A percentile compares a stretch with the other conserved stretches of the same genome.
These are phyloP conservation scores for Arenaria interpres DNA, from an alignment of 2,113 vertebrate genomes.

Conservation along the genomic window DNA sequence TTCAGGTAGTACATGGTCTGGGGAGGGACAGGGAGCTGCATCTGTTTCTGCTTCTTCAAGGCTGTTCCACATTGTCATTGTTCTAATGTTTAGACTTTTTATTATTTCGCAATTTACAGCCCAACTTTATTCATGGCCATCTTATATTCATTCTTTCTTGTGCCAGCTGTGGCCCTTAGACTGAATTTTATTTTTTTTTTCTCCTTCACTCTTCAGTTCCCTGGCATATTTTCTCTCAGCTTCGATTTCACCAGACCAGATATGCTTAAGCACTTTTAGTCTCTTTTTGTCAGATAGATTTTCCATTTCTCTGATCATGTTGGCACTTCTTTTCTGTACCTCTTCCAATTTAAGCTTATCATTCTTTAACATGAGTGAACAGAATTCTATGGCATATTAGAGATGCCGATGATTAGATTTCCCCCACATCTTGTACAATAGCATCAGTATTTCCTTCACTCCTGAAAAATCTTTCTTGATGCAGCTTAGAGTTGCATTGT, in stretches of 20 bases:
- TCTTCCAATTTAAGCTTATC: conserved; percentile 48
- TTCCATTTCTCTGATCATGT: conserved; percentile 35
- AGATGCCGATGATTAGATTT: conserved; percentile 16
- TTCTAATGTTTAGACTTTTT: not conserved
- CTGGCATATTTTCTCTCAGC: not conserved
- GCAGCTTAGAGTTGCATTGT: not conserved
- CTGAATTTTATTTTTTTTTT: not conserved
- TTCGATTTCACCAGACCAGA: conserved; percentile 8
- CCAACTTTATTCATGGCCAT: not conserved
- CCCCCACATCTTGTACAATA: not conserved
- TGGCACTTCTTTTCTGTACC: conserved; percentile 22
- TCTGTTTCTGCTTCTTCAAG: not conserved
- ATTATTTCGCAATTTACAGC: not conserved
- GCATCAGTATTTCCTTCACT: not conserved
- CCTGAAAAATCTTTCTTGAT: not conserved
- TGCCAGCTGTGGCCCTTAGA: not conserved
- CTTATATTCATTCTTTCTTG: not conserved
- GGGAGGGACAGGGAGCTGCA: not conserved
- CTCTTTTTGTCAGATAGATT: conserved; percentile 31
- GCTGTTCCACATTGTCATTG: not conserved
- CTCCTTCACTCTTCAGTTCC: not conserved
- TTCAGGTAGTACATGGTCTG: not conserved
- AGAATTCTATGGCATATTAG: not conserved
- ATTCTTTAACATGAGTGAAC: conserved; percentile 14
- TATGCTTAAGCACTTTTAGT: conserved; percentile 5